Evolutionary conservation across 2,797 vertebrate species (phyloP).

Genomic region (Petrocephalus schoutedeni): DNA sequence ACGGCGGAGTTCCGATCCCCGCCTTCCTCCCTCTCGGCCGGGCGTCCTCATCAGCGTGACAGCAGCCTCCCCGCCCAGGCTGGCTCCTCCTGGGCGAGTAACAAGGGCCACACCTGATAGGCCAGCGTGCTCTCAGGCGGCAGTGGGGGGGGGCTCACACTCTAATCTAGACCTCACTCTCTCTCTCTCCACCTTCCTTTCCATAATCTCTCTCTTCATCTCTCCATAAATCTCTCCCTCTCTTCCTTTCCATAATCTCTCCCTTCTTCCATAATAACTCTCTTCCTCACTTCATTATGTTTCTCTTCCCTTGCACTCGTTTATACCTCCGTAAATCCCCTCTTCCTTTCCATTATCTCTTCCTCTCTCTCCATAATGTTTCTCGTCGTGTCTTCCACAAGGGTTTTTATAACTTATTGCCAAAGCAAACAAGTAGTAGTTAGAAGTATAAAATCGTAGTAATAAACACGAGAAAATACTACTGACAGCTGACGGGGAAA

Average conservation of each 20-base stretch:
- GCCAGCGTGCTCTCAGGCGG: background rate
- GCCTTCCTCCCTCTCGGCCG: background rate
- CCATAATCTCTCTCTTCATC: background rate
- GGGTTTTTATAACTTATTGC: background rate
- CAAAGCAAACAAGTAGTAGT: background rate
- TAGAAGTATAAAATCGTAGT: background rate
- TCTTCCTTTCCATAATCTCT: background rate
- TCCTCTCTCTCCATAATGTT: background rate
- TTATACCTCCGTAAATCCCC: background rate
- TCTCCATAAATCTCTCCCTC: background rate
- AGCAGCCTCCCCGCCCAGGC: background rate
- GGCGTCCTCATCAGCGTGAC: background rate
- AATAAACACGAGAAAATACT: background rate
- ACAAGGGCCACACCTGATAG: background rate
- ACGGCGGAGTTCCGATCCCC: background rate
- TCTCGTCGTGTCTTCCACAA: background rate
- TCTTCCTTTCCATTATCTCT: background rate
- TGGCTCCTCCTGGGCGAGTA: background rate
- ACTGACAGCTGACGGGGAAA: background rate
- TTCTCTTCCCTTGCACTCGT: background rate
- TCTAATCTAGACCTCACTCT: background rate
- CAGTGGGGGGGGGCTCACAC: background rate
- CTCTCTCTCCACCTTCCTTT: conserved; percentile 44
- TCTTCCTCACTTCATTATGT: background rate
- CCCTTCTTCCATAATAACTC: conserved; percentile 10